Evolutionary conservation across 2,888 invertebrate species (phyloP).

Genomic region (Yponomeuta malinellus): DNA sequence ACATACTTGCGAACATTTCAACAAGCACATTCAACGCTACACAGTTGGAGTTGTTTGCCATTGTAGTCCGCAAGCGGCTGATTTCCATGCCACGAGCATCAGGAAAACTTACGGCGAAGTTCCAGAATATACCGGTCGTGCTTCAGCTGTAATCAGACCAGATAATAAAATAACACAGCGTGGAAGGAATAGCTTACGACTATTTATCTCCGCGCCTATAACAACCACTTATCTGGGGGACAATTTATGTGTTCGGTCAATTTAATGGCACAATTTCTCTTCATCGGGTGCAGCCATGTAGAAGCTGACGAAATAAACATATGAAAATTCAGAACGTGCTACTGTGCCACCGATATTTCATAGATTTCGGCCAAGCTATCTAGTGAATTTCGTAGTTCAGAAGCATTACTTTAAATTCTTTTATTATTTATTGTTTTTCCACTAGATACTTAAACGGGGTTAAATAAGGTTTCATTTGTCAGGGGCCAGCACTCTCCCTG

Average conservation of each 20-base stretch:
- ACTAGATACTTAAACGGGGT: too few species aligned
- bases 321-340: too few species aligned
- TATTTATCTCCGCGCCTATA: background rate
- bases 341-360: too few species aligned
- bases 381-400: too few species aligned
- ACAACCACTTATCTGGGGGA: background rate
- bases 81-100: constrained; percentile 2
- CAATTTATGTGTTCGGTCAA: background rate
- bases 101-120: background rate
- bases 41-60: background rate
- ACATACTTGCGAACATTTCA: constrained; percentile 15
- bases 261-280: background rate
- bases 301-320: too few species aligned
- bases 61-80: constrained; percentile 4
- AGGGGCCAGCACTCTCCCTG: too few species aligned
- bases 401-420: too few species aligned
- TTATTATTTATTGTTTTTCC: too few species aligned
- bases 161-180: background rate
- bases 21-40: background rate
- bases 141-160: background rate
- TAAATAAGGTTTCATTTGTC: too few species aligned
- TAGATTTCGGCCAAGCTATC: too few species aligned
- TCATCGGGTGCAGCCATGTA: too few species aligned
- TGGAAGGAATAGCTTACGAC: background rate
- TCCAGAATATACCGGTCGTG: background rate